Evolutionary conservation across 2,797 vertebrate species (phyloP), one percentile per base, ranked within the genome.

Genomic region (Halcyon chelicuti): DNA sequence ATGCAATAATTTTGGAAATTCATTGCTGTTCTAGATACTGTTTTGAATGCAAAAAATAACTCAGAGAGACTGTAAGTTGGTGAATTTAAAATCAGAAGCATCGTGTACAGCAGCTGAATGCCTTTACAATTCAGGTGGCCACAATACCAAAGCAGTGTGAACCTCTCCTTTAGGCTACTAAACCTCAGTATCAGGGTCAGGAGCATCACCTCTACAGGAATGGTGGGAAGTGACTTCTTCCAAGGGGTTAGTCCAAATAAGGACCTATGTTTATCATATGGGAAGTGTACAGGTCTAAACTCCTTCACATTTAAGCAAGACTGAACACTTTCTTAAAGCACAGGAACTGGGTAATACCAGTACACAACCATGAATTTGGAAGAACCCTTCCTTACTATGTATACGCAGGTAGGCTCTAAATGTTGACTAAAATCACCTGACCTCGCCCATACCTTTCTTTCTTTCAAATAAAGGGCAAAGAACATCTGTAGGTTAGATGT

Each of bases 341-440:
- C 8, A 55, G 23, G 29, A 60, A 47, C 9, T 12, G 9, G 4
- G 12, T 49, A 61, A 29, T 5, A 39, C 22, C 37, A 49, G 20
- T 44, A 73, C 12, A 47, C 11, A 47, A 73, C 12, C 9, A 39
- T 15, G 8, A 76, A 76, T 33, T 73, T 39, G 51, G 39, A 62
- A 29, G 17, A 76, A 39, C 4, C 10, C 15, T 61, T 57, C 16
- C 4, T 1, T 26, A 26, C 18, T 35, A 7, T 0, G 0, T 46
- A 37, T 31, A 26, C 1, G 3, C 16, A 68, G 7, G 12, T 37
- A 80, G 21, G 15, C 15, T 83, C 26, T 91, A 51, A 65, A 66
- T 26, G 8, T 7, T 61, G 21, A 60, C 10, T 33, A 75, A 60
- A 62, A 29, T 10, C 7, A 52, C 12, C 16, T 61, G 44, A 55